Conservation (phyloP, 2,113 vertebrate genomes). For the Thamnaconus septentrionalis region DNA sequence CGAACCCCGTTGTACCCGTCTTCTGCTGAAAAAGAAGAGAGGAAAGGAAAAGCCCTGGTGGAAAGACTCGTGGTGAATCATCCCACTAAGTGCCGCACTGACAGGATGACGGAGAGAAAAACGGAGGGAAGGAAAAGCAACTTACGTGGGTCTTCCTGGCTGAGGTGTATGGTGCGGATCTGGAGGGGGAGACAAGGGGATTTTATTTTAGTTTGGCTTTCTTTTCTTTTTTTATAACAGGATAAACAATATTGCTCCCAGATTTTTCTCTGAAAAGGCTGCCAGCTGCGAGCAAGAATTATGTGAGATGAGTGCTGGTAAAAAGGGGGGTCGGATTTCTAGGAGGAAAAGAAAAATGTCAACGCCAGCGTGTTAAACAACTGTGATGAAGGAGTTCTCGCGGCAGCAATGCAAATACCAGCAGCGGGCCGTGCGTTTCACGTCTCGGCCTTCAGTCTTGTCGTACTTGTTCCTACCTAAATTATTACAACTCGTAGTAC, state of each 20-base stretch:
- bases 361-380: neutral
- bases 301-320: slow-evolving; percentile 12
- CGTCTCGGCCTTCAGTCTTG: no score
- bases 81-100: neutral
- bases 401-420: no score
- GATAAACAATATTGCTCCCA: slow-evolving; percentile 64
- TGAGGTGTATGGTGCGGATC: slow-evolving; percentile 91
- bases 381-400: neutral
- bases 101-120: slow-evolving; percentile 22
- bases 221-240: slow-evolving; percentile 46
- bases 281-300: slow-evolving; percentile 45
- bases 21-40: no score
- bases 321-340: slow-evolving; percentile 1
- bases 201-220: slow-evolving; percentile 6
- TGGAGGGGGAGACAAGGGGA: slow-evolving; percentile 73
- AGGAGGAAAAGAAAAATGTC: slow-evolving; percentile 10
- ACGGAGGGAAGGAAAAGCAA: slow-evolving; percentile 54
- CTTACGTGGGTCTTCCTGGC: slow-evolving; percentile 90
- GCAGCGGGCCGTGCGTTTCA: no score
- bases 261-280: slow-evolving; percentile 44
- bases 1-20: no score
- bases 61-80: neutral
- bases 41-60: no score
- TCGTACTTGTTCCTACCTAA: no score
- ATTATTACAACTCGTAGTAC: no score